Conservation (phyloP, 2,797 vertebrate species). For the Fringilla coelebs region DNA sequence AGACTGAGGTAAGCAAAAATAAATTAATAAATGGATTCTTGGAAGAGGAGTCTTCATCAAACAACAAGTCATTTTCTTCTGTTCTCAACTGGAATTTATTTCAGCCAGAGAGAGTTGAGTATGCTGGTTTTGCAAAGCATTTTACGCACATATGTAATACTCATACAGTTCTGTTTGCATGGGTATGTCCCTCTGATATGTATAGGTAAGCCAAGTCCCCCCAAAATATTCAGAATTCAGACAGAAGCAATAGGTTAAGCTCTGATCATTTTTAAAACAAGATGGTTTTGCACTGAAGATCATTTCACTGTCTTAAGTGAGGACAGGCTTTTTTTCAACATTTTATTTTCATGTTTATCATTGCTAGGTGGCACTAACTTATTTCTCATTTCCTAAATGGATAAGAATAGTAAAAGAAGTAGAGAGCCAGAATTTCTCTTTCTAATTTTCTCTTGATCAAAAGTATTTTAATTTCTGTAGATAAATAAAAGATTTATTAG, state of each 20-base stretch:
- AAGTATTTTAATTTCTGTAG: background rate
- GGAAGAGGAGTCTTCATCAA: background rate
- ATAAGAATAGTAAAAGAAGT: background rate
- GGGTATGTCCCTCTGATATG: background rate
- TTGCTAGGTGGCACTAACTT: background rate
- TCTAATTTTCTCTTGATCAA: background rate
- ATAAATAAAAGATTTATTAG: background rate
- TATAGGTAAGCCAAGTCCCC: background rate
- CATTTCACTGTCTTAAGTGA: background rate
- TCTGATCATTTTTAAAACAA: background rate
- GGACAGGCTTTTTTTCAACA: background rate
- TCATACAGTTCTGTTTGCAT: background rate
- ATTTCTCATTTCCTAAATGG: background rate
- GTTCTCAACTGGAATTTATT: background rate
- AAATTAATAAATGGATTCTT: background rate
- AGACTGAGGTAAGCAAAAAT: background rate
- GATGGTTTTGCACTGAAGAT: background rate
- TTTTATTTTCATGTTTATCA: background rate
- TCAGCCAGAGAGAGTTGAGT: background rate
- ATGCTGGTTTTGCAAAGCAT: background rate
- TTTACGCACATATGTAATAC: background rate
- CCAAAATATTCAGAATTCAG: background rate
- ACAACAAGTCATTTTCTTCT: background rate
- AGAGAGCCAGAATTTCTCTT: background rate
- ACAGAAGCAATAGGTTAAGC: background rate